Evolutionary conservation across 2,888 invertebrate species (phyloP), one percentile per base, ranked within the genome.

Genomic region (Zootermopsis nevadensis): DNA sequence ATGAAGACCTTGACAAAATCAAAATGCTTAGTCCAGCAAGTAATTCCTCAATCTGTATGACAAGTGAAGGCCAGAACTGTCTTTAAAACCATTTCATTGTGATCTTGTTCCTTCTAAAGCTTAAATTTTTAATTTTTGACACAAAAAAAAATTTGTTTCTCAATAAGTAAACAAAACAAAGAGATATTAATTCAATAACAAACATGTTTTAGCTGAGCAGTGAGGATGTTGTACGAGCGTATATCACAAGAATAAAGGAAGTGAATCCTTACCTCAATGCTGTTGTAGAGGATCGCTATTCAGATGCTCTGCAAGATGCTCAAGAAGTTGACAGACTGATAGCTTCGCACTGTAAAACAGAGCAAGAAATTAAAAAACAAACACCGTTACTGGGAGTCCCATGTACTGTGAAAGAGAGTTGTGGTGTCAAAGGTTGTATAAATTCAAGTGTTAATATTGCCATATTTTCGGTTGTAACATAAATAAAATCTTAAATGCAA

Each of bases 351-450:
- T 27, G 6, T 30, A 31, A 69, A 30, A 33, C 69, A 33, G 69
- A 69, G 33, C 27, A 69, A 31, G 31, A 69, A 30, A 30, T 69
- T 31, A 33, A 69, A 69, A 69, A 69, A 69, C 22, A 69, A 69
- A 69, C 33, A 31, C 97, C 97, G 0, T 89, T 97, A 81, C 90
- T 97, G 1, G 97, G 97, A 0, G 92, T 97, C 30, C 97, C 97
- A 0, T 91, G 96, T 74, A 95, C 96, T 3, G 93, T 95, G 0
- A 97, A 97, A 88, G 96, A 96, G 88, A 94, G 94, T 86, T 94
- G 96, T 86, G 92, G 92, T 0, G 90, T 96, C 0, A 92, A 92
- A 90, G 96, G 96, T 95, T 87, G 87, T 38, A 22, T 60, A 48
- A 48, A 19, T 3, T 48, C 48, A 48, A 48, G 15, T 19, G 3